Percentiles rank a stretch among this genome's conserved stretches.
Conservation (phyloP, 2,888 invertebrate species). For the Euphydryas editha region DNA sequence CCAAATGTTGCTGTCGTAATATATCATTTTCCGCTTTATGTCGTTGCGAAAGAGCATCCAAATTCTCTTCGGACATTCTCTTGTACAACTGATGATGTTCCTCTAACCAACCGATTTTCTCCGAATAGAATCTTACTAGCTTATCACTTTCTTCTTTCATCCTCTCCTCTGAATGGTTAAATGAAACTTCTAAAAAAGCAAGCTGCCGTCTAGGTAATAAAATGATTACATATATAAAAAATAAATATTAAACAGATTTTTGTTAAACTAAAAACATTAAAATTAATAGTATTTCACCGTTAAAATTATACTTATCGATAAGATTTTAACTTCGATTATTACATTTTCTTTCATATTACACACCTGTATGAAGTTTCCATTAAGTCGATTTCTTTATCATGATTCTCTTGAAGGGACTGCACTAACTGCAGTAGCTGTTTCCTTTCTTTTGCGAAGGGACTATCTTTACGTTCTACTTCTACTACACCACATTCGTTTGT, state of each 20-base stretch:
- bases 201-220: conserved; percentile 78
- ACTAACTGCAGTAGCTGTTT: conserved; percentile 78
- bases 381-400: conserved; percentile 84
- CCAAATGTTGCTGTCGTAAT: conserved; percentile 75
- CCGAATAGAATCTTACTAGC: conserved; percentile 74
- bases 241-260: background rate
- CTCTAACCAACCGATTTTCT: conserved; percentile 79
- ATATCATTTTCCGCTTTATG: conserved; percentile 72
- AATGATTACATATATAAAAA: background rate
- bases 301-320: too few species aligned
- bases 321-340: too few species aligned
- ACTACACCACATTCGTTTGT: conserved; percentile 47
- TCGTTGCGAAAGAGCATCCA: conserved; percentile 72
- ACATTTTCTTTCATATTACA: background rate
- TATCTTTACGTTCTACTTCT: conserved; percentile 53
- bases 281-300: too few species aligned
- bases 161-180: conserved; percentile 82
- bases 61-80: conserved; percentile 79
- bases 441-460: conserved; percentile 63
- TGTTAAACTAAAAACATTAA: too few species aligned
- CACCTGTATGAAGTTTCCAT: conserved; percentile 86
- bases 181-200: conserved; percentile 81
- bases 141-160: conserved; percentile 84
- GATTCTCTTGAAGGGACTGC: conserved; percentile 81
- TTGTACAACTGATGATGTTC: conserved; percentile 79